These are phyloP conservation scores for Callospermophilus lateralis DNA, from an alignment of 2,113 vertebrate species.

Conservation along the genomic window DNA sequence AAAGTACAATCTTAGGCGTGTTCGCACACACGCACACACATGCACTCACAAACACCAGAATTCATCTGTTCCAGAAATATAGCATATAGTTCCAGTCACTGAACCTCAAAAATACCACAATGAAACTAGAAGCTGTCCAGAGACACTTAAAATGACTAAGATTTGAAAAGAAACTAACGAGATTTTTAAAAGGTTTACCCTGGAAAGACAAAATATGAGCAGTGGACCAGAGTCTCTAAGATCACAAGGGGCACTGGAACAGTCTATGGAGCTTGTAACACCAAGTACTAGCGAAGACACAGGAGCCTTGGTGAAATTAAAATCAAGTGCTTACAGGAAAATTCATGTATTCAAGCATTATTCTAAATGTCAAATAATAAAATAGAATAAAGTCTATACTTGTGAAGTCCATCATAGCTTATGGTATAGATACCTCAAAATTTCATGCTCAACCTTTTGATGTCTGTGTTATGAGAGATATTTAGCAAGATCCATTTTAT, in stretches of 20 bases:
- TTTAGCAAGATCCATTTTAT: neutral
- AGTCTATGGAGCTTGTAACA: neutral
- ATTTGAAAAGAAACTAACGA: constrained; percentile 34
- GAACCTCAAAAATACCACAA: constrained; percentile 12
- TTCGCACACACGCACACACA: constrained; percentile 13
- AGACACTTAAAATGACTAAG: constrained; percentile 7
- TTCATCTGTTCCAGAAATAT: constrained; percentile 36
- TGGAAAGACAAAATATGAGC: neutral
- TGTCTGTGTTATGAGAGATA: neutral
- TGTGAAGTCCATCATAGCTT: neutral
- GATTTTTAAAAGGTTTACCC: neutral
- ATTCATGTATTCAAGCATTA: constrained; percentile 23
- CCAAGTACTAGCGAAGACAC: neutral
- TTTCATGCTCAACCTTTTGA: neutral
- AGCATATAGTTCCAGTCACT: neutral
- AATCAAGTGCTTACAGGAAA: neutral
- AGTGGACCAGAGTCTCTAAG: neutral
- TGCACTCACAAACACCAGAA: neutral
- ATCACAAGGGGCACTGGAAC: neutral
- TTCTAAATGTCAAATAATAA: constrained; percentile 2
- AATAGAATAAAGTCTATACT: neutral
- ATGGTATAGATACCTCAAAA: neutral
- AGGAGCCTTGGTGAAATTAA: neutral
- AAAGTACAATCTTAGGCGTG: constrained; percentile 36
- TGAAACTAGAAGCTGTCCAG: constrained; percentile 17